Conservation (phyloP, 2,797 vertebrate genomes). For the Tolypeutes matacus region DNA sequence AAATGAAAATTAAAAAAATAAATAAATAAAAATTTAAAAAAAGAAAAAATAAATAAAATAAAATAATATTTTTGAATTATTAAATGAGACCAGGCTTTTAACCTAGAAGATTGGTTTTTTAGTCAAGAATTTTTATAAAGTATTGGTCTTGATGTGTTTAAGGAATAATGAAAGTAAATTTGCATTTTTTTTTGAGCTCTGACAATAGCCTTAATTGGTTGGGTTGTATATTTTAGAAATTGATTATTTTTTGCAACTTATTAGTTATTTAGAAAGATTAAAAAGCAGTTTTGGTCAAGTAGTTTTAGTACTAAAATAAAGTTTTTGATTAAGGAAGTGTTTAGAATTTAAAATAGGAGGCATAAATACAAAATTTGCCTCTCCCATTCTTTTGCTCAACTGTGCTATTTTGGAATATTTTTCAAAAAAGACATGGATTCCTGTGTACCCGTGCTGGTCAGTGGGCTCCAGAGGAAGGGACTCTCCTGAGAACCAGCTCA, state of each 20-base stretch:
- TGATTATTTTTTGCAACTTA: not conserved
- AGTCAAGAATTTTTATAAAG: not conserved
- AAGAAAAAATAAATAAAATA: too few species aligned
- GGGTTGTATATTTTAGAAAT: constrained; percentile 29
- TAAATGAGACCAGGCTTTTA: not conserved
- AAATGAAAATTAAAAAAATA: too few species aligned
- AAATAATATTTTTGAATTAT: constrained; percentile 14
- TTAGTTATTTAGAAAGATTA: not conserved
- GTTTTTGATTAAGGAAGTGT: constrained; percentile 32
- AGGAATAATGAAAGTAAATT: not conserved
- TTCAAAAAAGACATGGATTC: not conserved
- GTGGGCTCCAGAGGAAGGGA: not conserved
- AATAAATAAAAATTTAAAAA: too few species aligned
- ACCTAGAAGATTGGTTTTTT: not conserved
- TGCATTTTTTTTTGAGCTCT: constrained; percentile 36
- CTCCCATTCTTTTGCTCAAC: not conserved
- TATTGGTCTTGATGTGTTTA: not conserved
- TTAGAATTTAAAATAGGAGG: constrained; percentile 11
- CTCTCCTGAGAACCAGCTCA: not conserved
- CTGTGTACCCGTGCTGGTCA: not conserved
- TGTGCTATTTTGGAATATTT: not conserved
- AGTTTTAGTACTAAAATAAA: not conserved
- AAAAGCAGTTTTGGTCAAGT: constrained; percentile 36
- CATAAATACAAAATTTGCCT: not conserved
- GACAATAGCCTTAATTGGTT: not conserved